Evolutionary conservation across 2,797 vertebrate species (phyloP).

Genomic region (Lagodon rhomboides): DNA sequence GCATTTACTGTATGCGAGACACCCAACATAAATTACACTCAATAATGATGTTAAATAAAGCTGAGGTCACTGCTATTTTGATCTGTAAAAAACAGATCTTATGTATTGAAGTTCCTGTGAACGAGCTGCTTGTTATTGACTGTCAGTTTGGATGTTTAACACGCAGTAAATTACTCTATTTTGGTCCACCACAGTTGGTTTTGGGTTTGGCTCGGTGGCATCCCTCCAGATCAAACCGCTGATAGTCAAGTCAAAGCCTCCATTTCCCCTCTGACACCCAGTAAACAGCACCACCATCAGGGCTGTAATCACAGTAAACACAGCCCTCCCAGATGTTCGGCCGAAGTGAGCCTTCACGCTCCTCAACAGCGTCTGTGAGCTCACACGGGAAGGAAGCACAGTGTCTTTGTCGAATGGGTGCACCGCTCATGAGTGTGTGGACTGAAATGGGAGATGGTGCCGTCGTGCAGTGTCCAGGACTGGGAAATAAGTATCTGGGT

Average conservation of each 20-base stretch:
- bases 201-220: conserved; percentile 15
- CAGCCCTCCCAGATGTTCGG: conserved; percentile 21
- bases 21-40: not conserved
- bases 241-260: conserved; percentile 11
- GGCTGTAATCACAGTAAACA: conserved; percentile 34
- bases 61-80: not conserved
- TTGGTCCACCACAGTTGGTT: conserved; percentile 18
- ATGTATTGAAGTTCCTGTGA: not conserved
- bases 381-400: conserved; percentile 39
- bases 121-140: not conserved
- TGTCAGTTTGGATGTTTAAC: not conserved
- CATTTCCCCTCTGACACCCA: conserved; percentile 20
- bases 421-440: conserved; percentile 34
- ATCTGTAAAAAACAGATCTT: not conserved
- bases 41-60: not conserved
- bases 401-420: conserved; percentile 45
- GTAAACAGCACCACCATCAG: conserved; percentile 16
- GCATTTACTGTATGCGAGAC: not conserved
- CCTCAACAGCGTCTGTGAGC: not conserved
- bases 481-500: conserved; percentile 76
- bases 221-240: not conserved
- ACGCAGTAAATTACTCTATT: conserved; percentile 25
- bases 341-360: not conserved
- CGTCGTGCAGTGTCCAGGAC: conserved; percentile 36
- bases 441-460: conserved; percentile 71